Percentiles rank a stretch among this genome's conserved stretches.
Conservation (phyloP, 2,888 invertebrate species). For the Mycalesis mineus region DNA sequence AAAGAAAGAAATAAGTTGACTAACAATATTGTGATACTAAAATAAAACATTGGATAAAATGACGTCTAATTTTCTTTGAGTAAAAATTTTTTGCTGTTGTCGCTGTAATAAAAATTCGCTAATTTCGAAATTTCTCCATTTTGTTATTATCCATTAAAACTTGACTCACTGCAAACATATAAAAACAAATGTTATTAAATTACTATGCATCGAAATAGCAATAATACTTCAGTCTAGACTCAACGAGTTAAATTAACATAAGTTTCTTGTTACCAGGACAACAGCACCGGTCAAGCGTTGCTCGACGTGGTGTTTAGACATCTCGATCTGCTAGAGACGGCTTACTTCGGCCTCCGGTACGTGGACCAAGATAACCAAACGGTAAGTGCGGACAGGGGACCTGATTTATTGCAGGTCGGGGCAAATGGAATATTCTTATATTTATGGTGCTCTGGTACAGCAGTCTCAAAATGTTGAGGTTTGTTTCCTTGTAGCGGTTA, state of each 20-base stretch:
- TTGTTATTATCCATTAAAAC: no score
- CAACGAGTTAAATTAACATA: slow-evolving; percentile 14
- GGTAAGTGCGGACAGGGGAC: slow-evolving; percentile 75
- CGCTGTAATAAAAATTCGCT: no score
- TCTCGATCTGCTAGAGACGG: slow-evolving; percentile 95
- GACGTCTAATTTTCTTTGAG: no score
- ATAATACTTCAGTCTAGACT: slow-evolving; percentile 4
- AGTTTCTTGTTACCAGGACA: slow-evolving; percentile 81
- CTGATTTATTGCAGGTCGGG: slow-evolving; percentile 6
- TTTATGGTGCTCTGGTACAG: not conserved
- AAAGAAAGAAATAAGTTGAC: no score
- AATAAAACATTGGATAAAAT: no score
- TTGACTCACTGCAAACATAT: no score
- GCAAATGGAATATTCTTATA: slow-evolving; percentile 9
- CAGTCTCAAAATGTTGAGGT: not conserved
- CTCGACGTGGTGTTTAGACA: slow-evolving; percentile 95
- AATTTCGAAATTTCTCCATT: no score
- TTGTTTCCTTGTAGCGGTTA: not conserved
- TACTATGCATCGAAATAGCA: not conserved
- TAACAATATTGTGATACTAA: no score
- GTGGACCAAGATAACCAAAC: slow-evolving; percentile 96
- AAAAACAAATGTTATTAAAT: not conserved
- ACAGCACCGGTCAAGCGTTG: slow-evolving; percentile 91
- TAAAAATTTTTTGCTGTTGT: no score
- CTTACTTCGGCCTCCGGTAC: slow-evolving; percentile 96